phyloP scores from a whole-genome alignment of 2,113 vertebrate genomes.

The Clarias magur region DNA sequence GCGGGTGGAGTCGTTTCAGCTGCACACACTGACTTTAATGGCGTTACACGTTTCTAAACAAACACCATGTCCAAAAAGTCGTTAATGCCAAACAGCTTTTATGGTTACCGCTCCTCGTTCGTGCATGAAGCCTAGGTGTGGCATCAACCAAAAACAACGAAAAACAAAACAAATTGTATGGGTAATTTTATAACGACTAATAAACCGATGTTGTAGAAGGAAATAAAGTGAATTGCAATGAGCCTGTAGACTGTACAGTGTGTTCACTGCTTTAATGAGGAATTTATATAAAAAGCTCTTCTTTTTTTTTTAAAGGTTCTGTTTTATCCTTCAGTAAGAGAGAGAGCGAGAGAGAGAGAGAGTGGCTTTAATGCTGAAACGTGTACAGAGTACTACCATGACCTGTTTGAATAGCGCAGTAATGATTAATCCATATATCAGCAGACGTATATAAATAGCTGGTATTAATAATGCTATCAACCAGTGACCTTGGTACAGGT shows the following conservation, averaged over 20 bases:
- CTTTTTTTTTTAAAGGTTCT: not conserved
- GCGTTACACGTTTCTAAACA: constrained; percentile 29
- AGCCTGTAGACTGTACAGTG: not conserved
- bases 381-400: not conserved
- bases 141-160: not conserved
- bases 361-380: not conserved
- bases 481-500: not conserved
- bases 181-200: not conserved
- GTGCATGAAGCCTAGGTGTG: not conserved
- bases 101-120: not conserved
- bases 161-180: not conserved
- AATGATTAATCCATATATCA: constrained; percentile 21
- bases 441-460: not conserved
- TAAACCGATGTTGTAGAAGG: not conserved
- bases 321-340: not conserved
- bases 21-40: constrained; percentile 13
- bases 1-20: constrained; percentile 12
- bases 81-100: not conserved
- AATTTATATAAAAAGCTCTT: not conserved
- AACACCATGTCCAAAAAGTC: constrained; percentile 28
- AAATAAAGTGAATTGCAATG: not conserved
- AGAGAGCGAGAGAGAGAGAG: not conserved
- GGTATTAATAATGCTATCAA: constrained; percentile 19
- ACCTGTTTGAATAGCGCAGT: not conserved
- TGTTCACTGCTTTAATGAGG: not conserved